A percentile compares a stretch with the other conserved stretches of the same genome.
These are phyloP conservation scores for Lasioglossum zephyrum DNA, from an alignment of 2,888 invertebrate genomes.

Conservation along the genomic window DNA sequence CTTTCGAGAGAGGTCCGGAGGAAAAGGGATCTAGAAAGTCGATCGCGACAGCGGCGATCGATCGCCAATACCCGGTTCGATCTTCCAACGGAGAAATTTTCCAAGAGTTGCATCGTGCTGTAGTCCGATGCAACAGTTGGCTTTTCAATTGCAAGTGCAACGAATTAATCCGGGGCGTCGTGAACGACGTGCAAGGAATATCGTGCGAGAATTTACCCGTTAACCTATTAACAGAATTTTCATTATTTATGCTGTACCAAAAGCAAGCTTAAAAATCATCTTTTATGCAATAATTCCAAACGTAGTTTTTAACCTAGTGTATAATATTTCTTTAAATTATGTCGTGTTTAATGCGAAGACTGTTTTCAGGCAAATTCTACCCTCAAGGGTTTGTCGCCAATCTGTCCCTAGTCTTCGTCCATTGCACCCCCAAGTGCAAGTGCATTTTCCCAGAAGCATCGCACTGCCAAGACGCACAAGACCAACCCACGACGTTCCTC, in stretches of 20 bases:
- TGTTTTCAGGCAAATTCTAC: too few relatives aligned
- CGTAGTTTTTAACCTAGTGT: neutral
- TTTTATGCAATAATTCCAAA: neutral
- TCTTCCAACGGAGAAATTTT: slow-evolving; percentile 43
- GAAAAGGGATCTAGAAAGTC: slow-evolving; percentile 38
- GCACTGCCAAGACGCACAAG: neutral
- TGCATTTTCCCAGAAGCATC: neutral
- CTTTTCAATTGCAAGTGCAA: neutral
- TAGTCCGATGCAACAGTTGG: neutral
- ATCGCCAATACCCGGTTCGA: slow-evolving; percentile 18
- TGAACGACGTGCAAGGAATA: neutral
- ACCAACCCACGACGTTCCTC: neutral
- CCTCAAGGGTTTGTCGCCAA: too few relatives aligned
- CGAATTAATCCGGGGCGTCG: neutral
- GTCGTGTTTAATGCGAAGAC: too few relatives aligned
- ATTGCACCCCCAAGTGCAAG: neutral
- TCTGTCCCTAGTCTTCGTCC: neutral
- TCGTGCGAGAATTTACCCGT: neutral
- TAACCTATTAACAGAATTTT: neutral
- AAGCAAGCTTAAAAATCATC: neutral
- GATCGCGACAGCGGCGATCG: slow-evolving; percentile 15
- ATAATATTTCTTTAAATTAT: too few relatives aligned
- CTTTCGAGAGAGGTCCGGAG: neutral
- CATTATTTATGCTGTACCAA: neutral
- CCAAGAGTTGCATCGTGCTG: neutral